Evolutionary conservation across 2,113 vertebrate species (phyloP), one percentile per base, ranked within the genome.

Genomic region (Ceratotherium simum): DNA sequence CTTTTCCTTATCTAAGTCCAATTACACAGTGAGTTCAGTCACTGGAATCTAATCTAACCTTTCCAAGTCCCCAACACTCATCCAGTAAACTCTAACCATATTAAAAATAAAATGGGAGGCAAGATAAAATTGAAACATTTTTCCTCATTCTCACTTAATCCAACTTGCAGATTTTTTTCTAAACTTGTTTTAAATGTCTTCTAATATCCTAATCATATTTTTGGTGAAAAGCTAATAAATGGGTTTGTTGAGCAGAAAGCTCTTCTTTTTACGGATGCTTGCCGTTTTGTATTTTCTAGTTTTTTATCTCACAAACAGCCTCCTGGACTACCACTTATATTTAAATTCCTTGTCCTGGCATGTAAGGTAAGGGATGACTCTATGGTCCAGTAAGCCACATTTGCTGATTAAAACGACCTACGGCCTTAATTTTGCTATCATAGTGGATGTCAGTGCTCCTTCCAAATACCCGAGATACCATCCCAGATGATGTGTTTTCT

Each of bases 21-120:
- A 18, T 58, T 6, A 25, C 14, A 25, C 11, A 6, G 3, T 72
- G 33, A 33, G 16, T 46, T 39, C 39, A 72, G 58, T 58, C 83
- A 75, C 13, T 69, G 23, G 54, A 79, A 56, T 23, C 6, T 4
- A 91, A 12, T 31, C 4, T 81, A 76, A 70, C 2, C 83, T 64
- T 92, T 64, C 51, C 10, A 82, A 51, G 54, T 18, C 21, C 25
- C 42, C 10, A 36, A 70, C 25, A 46, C 67, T 51, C 39, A 90
- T 36, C 36, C 65, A 64, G 31, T 18, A 31, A 12, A 54, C 31
- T 65, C 51, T 42, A 54, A 29, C 21, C 14, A 20, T 12, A 58
- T 65, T 51, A 58, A n/a, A 87, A 78, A 67, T 29, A 39, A 95
- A 87, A 94, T 82, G 64, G 93, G 31, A 89, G 36, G 21, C 13